Base-by-base conservation (phyloP, 1,140 invertebrate genomes). In the Cephus cinctus region DNA sequence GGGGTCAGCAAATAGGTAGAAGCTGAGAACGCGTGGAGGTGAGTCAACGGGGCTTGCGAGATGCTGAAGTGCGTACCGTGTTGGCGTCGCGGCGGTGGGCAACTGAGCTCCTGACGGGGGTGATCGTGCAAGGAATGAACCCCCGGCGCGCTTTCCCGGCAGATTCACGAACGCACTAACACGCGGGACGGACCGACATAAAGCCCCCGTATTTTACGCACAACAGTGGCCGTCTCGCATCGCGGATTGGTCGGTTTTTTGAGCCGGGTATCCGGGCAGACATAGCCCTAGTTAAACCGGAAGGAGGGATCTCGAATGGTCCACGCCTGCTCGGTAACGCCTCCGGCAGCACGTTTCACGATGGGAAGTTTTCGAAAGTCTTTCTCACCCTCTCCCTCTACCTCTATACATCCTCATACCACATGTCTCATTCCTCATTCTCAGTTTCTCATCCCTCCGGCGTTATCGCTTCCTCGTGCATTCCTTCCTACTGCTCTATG, bases 191-290 rank as follows among this genome's bases (percentile, higher is more conserved):
- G n/a, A n/a, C n/a, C n/a, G n/a, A n/a, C n/a, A n/a, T n/a, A n/a
- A n/a, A 52, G 34, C 53, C 47, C 20, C 9, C 3, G 16, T 74
- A 69, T 70, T 71, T 72, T 67, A 59, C 57, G 54, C 57, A 54
- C 55, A 52, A 65, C 69, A 75, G 74, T 77, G 69, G 74, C 74
- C 69, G 67, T 74, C 74, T 77, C 73, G 73, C 62, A 65, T 74
- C 69, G 61, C 61, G 66, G 74, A 77, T 77, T 76, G 74, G 73
- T 76, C 67, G 62, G 69, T 73, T 75, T 75, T 76, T 75, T 75
- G 59, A 69, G 63, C 63, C 63, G 51, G 50, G 55, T 59, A 62
- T 63, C 61, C 61, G 60, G 59, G 64, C 61, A 73, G 69, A 71
- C 74, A 75, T 76, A 75, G 69, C 73, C 73, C 74, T 76, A 75